Percentiles rank a stretch among this genome's conserved stretches.
phyloP scores from a whole-genome alignment of 2,888 invertebrate genomes.

The Apamea epomidion region DNA sequence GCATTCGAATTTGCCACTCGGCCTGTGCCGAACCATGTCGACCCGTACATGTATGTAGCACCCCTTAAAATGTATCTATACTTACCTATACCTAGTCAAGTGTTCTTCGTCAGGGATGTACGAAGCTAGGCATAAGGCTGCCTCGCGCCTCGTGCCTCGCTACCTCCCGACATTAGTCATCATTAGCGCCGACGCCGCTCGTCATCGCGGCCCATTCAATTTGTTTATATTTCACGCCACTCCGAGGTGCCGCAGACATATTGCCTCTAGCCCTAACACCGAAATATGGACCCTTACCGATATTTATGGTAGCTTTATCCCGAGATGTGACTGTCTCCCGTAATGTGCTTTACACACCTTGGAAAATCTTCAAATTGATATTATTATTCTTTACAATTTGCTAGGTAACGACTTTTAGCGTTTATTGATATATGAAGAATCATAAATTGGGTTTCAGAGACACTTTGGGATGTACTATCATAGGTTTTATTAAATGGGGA shows the following conservation, averaged over 20 bases:
- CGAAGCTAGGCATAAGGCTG: constrained; percentile 19
- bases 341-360: constrained; percentile 81
- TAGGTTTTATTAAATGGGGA: background rate
- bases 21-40: background rate
- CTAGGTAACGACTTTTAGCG: constrained; percentile 43
- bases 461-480: background rate
- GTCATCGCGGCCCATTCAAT: constrained; percentile 88
- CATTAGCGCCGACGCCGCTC: constrained; percentile 86
- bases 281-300: constrained; percentile 87
- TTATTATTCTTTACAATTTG: constrained; percentile 68
- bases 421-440: constrained; percentile 11
- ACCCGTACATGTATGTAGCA: background rate
- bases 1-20: background rate
- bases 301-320: constrained; percentile 87
- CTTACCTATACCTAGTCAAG: background rate
- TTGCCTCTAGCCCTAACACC: constrained; percentile 80
- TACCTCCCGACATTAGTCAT: constrained; percentile 83
- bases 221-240: constrained; percentile 90
- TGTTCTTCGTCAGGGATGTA: constrained; percentile 1
- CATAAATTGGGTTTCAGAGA: constrained; percentile 3
- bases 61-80: background rate
- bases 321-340: constrained; percentile 74
- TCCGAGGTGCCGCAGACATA: constrained; percentile 86
- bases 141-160: constrained; percentile 51
- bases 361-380: constrained; percentile 74